Percentiles rank a stretch among this genome's conserved stretches.
These are phyloP conservation scores for Tigriopus japonicus DNA, from an alignment of 1,140 invertebrate species.

Conservation along the genomic window DNA sequence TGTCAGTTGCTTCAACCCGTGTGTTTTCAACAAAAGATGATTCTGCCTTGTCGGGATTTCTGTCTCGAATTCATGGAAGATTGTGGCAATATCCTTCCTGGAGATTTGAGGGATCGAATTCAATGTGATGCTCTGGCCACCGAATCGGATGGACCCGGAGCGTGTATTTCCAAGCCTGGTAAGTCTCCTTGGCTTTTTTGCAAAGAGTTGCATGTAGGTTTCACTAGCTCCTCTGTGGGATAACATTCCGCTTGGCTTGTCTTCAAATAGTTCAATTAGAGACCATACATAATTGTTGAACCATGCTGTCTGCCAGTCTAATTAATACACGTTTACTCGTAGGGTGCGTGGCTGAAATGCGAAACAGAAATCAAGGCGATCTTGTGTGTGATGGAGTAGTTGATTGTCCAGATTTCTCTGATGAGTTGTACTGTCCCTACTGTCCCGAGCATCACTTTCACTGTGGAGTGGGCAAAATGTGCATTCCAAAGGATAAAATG, in stretches of 20 bases:
- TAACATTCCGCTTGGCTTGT: no score
- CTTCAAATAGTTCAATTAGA: no score
- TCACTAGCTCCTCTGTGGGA: neutral
- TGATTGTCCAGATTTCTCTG: constrained; percentile 54
- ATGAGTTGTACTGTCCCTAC: constrained; percentile 31
- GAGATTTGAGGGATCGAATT: constrained; percentile 38
- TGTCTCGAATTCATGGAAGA: constrained; percentile 63
- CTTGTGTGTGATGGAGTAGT: constrained; percentile 64
- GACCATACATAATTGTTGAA: no score
- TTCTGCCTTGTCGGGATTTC: constrained; percentile 57
- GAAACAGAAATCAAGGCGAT: constrained; percentile 45
- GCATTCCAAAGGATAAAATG: constrained; percentile 44
- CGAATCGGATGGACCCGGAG: constrained; percentile 44
- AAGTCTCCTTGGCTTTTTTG: constrained; percentile 15
- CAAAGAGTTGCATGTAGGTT: neutral
- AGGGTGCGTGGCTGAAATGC: constrained; percentile 43
- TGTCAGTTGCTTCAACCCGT: constrained; percentile 59
- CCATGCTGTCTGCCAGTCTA: neutral
- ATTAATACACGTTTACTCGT: constrained; percentile 1
- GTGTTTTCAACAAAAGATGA: constrained; percentile 29
- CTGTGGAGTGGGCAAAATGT: constrained; percentile 51
- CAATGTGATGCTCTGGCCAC: constrained; percentile 50
- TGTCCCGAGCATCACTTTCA: constrained; percentile 47
- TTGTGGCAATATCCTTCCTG: constrained; percentile 50
- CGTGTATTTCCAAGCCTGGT: constrained; percentile 55